Evolutionary conservation across 2,888 invertebrate species (phyloP).

Genomic region (Pseudolycoriella hygida): DNA sequence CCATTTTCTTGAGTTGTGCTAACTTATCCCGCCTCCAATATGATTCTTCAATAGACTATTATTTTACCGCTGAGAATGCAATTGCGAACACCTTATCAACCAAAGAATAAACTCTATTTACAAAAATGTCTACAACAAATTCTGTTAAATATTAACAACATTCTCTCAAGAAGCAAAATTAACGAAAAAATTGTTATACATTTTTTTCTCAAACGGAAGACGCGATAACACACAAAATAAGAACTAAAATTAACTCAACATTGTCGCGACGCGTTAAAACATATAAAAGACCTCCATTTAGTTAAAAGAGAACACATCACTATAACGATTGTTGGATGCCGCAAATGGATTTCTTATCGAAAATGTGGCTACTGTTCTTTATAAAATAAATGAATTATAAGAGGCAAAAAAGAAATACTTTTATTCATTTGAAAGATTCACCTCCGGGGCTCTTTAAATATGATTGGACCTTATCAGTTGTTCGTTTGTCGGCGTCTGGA

Average conservation of each 20-base stretch:
- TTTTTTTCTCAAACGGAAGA: too few species aligned
- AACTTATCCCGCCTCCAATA: too few species aligned
- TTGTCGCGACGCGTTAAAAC: constrained; percentile 1
- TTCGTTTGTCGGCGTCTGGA: neutral
- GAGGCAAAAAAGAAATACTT: neutral
- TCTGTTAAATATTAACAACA: too few species aligned
- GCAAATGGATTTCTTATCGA: constrained; percentile 1
- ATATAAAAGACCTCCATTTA: constrained; percentile 1
- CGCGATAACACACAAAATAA: neutral
- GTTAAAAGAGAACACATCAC: neutral
- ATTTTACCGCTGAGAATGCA: too few species aligned
- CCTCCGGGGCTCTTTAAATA: neutral
- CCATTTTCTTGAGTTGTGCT: too few species aligned
- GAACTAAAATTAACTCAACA: neutral
- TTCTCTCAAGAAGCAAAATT: too few species aligned
- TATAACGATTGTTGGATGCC: neutral
- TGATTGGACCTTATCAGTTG: neutral
- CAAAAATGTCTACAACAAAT: too few species aligned
- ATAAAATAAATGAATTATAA: neutral
- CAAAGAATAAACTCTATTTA: too few species aligned
- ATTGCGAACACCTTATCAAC: too few species aligned
- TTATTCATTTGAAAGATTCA: neutral
- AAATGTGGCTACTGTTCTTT: neutral
- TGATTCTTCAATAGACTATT: too few species aligned
- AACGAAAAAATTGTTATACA: too few species aligned